phyloP scores from a whole-genome alignment of 2,888 invertebrate species.

The Metallyticus violacea region DNA sequence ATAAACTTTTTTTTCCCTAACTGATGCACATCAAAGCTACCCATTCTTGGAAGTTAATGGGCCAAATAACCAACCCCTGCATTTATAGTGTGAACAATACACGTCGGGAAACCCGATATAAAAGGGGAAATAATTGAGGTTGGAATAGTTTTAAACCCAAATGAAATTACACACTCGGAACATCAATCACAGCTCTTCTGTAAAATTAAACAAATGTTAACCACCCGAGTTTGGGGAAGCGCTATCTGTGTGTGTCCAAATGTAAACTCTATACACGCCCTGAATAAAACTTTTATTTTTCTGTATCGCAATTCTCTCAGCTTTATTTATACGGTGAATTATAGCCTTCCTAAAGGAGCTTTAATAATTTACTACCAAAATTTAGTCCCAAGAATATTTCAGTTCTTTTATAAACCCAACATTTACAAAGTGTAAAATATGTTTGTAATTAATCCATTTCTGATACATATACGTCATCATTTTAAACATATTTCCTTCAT shows the following conservation, averaged over 20 bases:
- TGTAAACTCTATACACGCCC: background rate
- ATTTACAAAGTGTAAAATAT: too few relatives aligned
- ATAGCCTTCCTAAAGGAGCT: too few relatives aligned
- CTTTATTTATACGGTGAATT: background rate
- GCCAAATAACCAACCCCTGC: background rate
- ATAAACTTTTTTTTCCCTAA: too few relatives aligned
- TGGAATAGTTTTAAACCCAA: background rate
- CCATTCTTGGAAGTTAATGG: background rate
- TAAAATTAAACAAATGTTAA: background rate
- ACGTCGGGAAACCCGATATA: background rate
- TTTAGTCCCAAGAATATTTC: too few relatives aligned
- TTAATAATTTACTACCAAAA: too few relatives aligned
- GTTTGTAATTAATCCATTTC: too few relatives aligned
- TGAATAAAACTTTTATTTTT: background rate
- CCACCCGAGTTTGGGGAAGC: background rate
- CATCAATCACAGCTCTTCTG: background rate
- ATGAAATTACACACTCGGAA: background rate
- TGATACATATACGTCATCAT: too few relatives aligned
- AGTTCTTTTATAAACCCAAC: too few relatives aligned
- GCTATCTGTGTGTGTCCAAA: background rate
- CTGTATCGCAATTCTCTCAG: background rate
- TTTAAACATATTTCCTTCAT: too few relatives aligned
- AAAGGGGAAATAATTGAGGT: background rate
- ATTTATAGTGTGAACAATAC: background rate
- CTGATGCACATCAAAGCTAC: background rate